phyloP scores from a whole-genome alignment of 1,140 invertebrate genomes.

The Tetramorium alpestre region DNA sequence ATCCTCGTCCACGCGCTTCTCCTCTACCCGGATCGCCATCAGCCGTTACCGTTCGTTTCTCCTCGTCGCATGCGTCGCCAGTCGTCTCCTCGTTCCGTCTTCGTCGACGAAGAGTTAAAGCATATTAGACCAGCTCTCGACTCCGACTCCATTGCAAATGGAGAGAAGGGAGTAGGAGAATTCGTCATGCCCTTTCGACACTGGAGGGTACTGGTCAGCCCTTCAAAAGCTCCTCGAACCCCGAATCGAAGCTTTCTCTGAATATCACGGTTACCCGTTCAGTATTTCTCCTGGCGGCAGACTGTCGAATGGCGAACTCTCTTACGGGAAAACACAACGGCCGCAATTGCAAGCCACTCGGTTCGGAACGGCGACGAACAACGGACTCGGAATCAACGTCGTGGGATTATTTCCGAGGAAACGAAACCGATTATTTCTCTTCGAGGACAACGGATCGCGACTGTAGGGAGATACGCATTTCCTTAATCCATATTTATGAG shows the following conservation, averaged over 20 bases:
- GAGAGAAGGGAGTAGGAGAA: conserved; percentile 42
- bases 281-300: neutral
- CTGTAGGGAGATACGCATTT: conserved; percentile 53
- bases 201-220: conserved; percentile 60
- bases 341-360: neutral
- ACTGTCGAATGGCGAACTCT: neutral
- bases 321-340: neutral
- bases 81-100: conserved; percentile 9
- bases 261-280: conserved; percentile 55
- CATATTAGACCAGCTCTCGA: conserved; percentile 78
- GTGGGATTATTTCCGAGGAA: conserved; percentile 8
- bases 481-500: conserved; percentile 72
- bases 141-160: conserved; percentile 72
- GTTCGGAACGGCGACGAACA: conserved; percentile 8
- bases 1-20: neutral
- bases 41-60: conserved; percentile 12
- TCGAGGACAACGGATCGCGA: conserved; percentile 26
- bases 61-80: conserved; percentile 1
- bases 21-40: neutral
- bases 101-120: conserved; percentile 72
- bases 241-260: conserved; percentile 51
- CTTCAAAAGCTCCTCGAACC: conserved; percentile 68
- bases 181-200: conserved; percentile 59
- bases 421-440: conserved; percentile 54
- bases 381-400: neutral